A percentile compares a stretch with the other conserved stretches of the same genome.
Conservation (phyloP, 2,113 vertebrate species). For the Egretta garzetta region DNA sequence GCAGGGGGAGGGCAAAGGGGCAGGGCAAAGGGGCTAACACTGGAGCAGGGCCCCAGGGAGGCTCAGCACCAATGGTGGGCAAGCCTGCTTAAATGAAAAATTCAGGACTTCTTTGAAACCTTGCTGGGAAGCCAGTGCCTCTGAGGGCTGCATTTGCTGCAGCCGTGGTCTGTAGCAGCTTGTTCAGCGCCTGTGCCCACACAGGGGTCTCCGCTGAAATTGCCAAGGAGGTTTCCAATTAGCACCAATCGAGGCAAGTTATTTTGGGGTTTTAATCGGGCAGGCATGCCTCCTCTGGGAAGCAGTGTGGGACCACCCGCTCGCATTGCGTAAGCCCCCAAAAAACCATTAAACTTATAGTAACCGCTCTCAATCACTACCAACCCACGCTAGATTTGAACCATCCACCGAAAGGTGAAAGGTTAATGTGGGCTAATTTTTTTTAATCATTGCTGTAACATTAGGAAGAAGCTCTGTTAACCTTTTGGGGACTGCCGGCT, state of each 20-base stretch:
- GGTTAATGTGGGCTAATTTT: conserved; percentile 49
- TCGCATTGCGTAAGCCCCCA: background rate
- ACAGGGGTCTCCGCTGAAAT: background rate
- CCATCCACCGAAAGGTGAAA: background rate
- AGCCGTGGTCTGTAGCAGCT: background rate
- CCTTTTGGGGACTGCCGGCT: conserved; percentile 55
- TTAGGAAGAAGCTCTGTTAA: conserved; percentile 66
- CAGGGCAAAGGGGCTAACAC: background rate
- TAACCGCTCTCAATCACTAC: background rate
- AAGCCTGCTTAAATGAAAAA: background rate
- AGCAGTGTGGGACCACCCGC: background rate
- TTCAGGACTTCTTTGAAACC: background rate
- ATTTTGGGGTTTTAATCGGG: background rate
- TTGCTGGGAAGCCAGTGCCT: background rate
- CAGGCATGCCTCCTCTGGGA: background rate
- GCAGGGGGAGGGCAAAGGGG: background rate
- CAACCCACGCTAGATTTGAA: conserved; percentile 36
- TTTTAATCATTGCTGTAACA: conserved; percentile 41
- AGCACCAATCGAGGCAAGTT: background rate
- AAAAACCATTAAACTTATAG: background rate
- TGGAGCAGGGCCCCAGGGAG: background rate
- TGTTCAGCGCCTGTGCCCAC: background rate
- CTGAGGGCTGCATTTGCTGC: background rate
- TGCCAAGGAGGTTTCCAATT: conserved; percentile 7
- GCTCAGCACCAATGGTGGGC: background rate